Evolutionary conservation across 2,888 invertebrate genomes (phyloP).

Genomic region (Drosophila acutilabella): DNA sequence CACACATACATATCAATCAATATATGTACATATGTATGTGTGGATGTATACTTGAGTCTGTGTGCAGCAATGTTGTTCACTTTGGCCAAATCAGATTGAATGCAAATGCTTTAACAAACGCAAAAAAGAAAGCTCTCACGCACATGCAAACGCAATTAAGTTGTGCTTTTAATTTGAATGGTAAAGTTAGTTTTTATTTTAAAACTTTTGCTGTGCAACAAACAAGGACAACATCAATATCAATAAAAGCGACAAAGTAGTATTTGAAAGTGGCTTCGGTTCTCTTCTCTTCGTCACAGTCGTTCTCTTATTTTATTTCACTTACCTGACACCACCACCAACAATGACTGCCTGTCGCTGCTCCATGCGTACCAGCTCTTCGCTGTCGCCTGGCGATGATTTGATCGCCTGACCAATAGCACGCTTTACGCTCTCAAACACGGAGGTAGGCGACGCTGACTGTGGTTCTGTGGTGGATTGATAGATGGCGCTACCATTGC

Average conservation of each 20-base stretch:
- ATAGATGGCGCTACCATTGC: slow-evolving; percentile 84
- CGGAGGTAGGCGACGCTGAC: slow-evolving; percentile 81
- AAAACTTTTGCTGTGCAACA: slow-evolving; percentile 24
- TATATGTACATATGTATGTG: slow-evolving; percentile 4
- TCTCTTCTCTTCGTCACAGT: slow-evolving; percentile 14
- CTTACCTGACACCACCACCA: slow-evolving; percentile 84
- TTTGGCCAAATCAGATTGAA: slow-evolving; percentile 34
- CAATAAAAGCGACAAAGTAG: slow-evolving; percentile 30
- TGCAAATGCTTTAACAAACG: slow-evolving; percentile 48
- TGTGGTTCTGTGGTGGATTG: slow-evolving; percentile 85
- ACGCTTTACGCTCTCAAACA: slow-evolving; percentile 84
- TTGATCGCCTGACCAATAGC: slow-evolving; percentile 85
- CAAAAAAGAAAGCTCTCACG: slow-evolving; percentile 62
- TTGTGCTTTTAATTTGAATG: slow-evolving; percentile 33
- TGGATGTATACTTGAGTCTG: slow-evolving; percentile 1
- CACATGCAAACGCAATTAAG: slow-evolving; percentile 67
- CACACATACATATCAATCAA: slow-evolving; percentile 1
- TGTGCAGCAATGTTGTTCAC: slow-evolving; percentile 27
- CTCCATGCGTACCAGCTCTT: slow-evolving; percentile 82
- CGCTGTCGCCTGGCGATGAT: slow-evolving; percentile 79
- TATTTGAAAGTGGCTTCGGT: slow-evolving; percentile 1
- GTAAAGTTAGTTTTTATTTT: slow-evolving; percentile 10
- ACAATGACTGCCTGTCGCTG: slow-evolving; percentile 83
- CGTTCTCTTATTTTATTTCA: slow-evolving; percentile 15
- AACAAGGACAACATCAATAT: slow-evolving; percentile 38